Base-by-base conservation (phyloP, 2,113 vertebrate genomes). In the Uria lomvia region DNA sequence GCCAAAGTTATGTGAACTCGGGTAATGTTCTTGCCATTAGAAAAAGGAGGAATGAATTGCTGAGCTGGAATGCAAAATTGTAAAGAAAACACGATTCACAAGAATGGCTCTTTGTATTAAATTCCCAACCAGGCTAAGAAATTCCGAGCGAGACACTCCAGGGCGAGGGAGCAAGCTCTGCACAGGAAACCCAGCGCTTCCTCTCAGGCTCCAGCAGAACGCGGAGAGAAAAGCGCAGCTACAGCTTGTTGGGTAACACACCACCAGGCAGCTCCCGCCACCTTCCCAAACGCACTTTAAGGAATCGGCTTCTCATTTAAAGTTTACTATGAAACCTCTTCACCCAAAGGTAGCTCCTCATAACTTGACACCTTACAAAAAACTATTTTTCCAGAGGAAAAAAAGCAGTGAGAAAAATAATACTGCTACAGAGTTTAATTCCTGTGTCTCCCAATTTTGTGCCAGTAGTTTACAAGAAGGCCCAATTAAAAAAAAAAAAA, bases 171-270 rank as follows among this genome's bases (percentile, higher is more conserved):
- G 65, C 42, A 21, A 81, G 58, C 65, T 84, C 15, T 77, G 90
- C 92, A 95, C 95, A 96, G 97, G 96, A 97, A 98, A 97, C 92
- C 91, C 92, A 78, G 94, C 0, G 50, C 91, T 97, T 97, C 96
- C 97, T 96, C 92, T 68, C 49, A 32, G 87, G 72, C 93, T 96
- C 75, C 87, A 63, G 83, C 94, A 96, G 91, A 76, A 49, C 47
- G 17, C 0, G 0, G 24, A 36, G 72, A 66, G 43, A 14, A 88
- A 32, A 71, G 40, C 1, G 17, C 47, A 53, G 86, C 77, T 13
- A 14, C 40, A 30, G 66, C 60, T 38, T 3, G 11, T 6, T 32
- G 79, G 82, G 55, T 4, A 45, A 47, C 19, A 5, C 16, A 5
- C 2, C 7, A 8, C 29, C 3, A 13, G 45, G 85, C 81, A 72